Evolutionary conservation across 53 echinoderm and acorn worm genomes (phyloP).

Genomic region (Luidia sarsii): DNA sequence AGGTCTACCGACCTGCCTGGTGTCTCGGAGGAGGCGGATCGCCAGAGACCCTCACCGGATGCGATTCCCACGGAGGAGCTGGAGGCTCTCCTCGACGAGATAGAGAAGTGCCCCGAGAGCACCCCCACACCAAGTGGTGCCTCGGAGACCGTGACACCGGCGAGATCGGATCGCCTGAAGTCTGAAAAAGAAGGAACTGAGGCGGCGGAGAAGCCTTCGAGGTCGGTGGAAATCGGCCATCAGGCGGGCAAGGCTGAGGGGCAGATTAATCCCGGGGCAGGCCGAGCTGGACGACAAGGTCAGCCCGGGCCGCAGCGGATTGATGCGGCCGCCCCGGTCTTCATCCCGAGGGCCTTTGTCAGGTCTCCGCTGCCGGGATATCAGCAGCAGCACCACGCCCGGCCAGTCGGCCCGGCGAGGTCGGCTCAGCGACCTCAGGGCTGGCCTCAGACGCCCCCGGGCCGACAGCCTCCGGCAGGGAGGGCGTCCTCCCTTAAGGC

Average conservation of each 20-base stretch:
- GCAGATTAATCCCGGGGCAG: not conserved
- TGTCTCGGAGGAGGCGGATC: too few species aligned
- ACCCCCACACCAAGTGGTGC: not conserved
- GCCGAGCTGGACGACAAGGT: not conserved
- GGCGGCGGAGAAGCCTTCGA: not conserved
- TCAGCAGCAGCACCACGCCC: not conserved
- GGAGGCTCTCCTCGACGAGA: conserved; percentile 5
- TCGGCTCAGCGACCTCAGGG: not conserved
- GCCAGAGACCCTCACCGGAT: too few species aligned
- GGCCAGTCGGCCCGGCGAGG: not conserved
- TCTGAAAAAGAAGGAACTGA: not conserved
- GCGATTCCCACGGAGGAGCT: not conserved
- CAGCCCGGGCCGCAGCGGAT: not conserved
- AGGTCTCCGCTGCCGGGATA: not conserved
- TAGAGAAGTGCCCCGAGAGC: conserved; percentile 12
- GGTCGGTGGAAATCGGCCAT: too few species aligned
- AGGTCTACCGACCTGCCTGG: too few species aligned
- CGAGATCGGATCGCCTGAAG: not conserved
- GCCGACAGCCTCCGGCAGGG: conserved; percentile 8
- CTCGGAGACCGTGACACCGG: not conserved
- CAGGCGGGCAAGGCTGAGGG: too few species aligned
- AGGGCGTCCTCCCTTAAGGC: not conserved
- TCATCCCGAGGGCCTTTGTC: conserved; percentile 9
- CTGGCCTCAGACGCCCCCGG: conserved; percentile 5
- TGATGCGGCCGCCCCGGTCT: not conserved